Base-by-base conservation (phyloP, 1,140 invertebrate species). In the Drosophila seguyi region DNA sequence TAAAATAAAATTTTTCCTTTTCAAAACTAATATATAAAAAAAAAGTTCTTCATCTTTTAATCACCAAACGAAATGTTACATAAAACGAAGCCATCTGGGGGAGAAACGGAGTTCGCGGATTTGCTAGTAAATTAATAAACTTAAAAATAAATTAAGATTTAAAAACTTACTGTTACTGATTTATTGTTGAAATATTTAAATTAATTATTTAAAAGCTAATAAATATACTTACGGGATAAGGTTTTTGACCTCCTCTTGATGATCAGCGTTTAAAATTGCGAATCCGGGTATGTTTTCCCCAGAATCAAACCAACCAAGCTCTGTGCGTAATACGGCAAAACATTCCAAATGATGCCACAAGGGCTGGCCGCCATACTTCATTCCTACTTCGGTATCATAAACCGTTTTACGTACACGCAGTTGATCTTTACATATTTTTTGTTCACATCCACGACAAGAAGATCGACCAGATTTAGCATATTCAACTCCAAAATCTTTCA, bases 301-400 rank as follows among this genome's bases (percentile, higher is more conserved):
- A 48, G 93, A 93, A 34, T 95, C 96, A 91, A 95, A 96, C 93
- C 96, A 99, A 39, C 95, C 94, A 4, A 98, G 90, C 55, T 97
- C 95, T 48, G 69, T 66, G 2, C 91, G 75, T 14, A 92, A 44
- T 71, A 87, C 63, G 8, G 95, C 95, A 94, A 99, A 99, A 93
- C 99, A 99, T 68, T 97, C 96, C 11, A 98, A 93, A 93, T 99
- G 98, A 93, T 99, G 95, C 98, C 98, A 99, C 27, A 95, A 93
- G 74, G 97, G 95, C 76, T 96, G 93, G 0, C 96, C 96, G 16
- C 97, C 97, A 93, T 95, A 98, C 92, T 95, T 96, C 79, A 94
- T 94, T 0, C 96, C 97, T 45, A 96, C 93, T 76, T 97, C 96
- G 71, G 95, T 96, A 57, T 98, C 96, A 93, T 94, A 98, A 81